Conservation (phyloP, 35 echinoderm and acorn worm species). For the Antedon bifida region DNA sequence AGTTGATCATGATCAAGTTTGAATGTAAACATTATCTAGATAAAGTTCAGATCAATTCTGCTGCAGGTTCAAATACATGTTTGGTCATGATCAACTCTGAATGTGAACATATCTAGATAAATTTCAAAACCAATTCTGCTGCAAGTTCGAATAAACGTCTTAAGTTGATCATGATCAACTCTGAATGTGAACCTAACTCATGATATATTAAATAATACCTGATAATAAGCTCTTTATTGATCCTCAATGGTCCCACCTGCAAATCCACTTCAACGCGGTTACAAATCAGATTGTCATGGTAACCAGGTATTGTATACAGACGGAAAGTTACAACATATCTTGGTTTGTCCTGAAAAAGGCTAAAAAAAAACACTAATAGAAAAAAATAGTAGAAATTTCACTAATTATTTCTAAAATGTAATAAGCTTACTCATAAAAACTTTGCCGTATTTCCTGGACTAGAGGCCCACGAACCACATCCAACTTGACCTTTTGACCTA, state of each 20-base stretch:
- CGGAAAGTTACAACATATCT: slow-evolving; percentile 25
- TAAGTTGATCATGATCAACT: too few relatives aligned
- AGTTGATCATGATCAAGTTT: too few relatives aligned
- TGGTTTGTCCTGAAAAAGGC: slow-evolving; percentile 30
- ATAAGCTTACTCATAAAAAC: slow-evolving; percentile 25
- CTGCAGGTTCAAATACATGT: too few relatives aligned
- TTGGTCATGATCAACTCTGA: too few relatives aligned
- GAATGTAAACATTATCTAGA: too few relatives aligned
- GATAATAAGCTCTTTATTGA: slow-evolving; percentile 49
- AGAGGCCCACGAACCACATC: slow-evolving; percentile 20
- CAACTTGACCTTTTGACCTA: slow-evolving; percentile 14
- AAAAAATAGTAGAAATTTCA: background rate
- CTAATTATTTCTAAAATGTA: background rate
- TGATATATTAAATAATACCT: slow-evolving; percentile 25
- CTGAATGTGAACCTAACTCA: too few relatives aligned
- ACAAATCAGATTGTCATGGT: slow-evolving; percentile 27
- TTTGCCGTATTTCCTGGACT: slow-evolving; percentile 44
- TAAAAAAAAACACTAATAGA: slow-evolving; percentile 4
- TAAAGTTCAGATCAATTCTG: too few relatives aligned
- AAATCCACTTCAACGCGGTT: slow-evolving; percentile 56
- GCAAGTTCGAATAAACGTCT: too few relatives aligned
- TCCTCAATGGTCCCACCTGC: slow-evolving; percentile 33
- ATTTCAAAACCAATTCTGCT: too few relatives aligned
- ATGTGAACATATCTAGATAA: too few relatives aligned
- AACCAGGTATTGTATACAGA: slow-evolving; percentile 14